Base-by-base conservation (phyloP, 2,888 invertebrate species). In the Hirtodrosophila histrioides region DNA sequence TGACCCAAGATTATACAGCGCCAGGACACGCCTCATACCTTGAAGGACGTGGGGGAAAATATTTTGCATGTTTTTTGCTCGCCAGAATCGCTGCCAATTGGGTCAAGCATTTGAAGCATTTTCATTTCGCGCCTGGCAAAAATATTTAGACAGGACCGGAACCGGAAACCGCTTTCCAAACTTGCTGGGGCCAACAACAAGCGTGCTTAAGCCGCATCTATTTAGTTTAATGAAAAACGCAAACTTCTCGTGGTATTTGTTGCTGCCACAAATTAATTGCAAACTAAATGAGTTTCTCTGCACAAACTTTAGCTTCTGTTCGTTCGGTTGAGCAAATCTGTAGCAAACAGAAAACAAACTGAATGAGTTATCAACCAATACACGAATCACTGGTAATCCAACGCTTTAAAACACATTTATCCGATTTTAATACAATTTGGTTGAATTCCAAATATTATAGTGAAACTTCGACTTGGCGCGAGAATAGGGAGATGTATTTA, bases 251-350 rank as follows among this genome's bases (percentile, higher is more conserved):
- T 67, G 39, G 24, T 29, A 12, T 35, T 36, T 33, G 45, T 9
- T 55, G 44, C n/a, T 65, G 85, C 87, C 81, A 78, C 87, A 84
- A 82, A 87, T 82, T 82, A 82, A 82, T 82, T 82, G 82, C 88
- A 86, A 87, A 83, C 82, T 82, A 86, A 82, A 87, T 73, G 86
- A 81, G 81, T 83, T 83, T 67, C 62, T 62, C 48, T 56, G 56
- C 86, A 60, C 50, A 73, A 78, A 85, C 83, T 82, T 87, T 78
- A 75, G 69, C 80, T 68, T 39, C 54, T 40, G 58, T 36, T 24
- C 36, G 35, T 17, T 17, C 17, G 36, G 36, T 39, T 68, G 40
- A 36, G 5, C 33, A 54, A 72, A 61, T 61, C 53, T 45, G 53
- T 40, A 57, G 41, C 58, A 40, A 27, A 11, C 39, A 35, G 29